phyloP scores from a whole-genome alignment of 2,888 invertebrate species.

The Dynastes grantii region DNA sequence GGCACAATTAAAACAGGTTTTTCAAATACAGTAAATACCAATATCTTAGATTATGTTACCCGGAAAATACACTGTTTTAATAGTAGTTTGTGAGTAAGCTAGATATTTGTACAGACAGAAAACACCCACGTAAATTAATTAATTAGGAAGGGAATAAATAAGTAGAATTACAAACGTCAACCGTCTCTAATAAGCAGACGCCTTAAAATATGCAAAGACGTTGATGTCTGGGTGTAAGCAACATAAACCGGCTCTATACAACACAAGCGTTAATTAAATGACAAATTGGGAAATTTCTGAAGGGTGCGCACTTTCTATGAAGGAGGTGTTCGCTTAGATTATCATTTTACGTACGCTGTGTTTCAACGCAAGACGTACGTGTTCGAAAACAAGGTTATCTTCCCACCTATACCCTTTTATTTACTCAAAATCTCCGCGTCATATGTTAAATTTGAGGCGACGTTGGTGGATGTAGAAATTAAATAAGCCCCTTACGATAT shows the following conservation, averaged over 20 bases:
- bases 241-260: background rate
- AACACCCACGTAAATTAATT: background rate
- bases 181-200: slow-evolving; percentile 1
- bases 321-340: background rate
- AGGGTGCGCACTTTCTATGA: too few species aligned
- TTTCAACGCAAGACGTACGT: too few species aligned
- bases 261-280: background rate
- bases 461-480: too few species aligned
- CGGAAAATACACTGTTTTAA: too few species aligned
- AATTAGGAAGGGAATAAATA: background rate
- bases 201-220: too few species aligned
- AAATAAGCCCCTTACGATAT: too few species aligned
- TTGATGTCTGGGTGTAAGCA: background rate
- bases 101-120: background rate
- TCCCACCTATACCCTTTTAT: slow-evolving; percentile 1
- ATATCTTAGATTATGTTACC: too few species aligned
- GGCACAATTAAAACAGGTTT: too few species aligned
- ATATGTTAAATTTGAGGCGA: background rate
- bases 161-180: background rate
- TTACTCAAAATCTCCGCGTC: background rate
- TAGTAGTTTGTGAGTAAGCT: too few species aligned
- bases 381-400: too few species aligned
- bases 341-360: background rate
- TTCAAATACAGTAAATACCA: too few species aligned
- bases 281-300: slow-evolving; percentile 10